Evolutionary conservation across 2,797 vertebrate genomes (phyloP).

Genomic region (Malurus leucopterus): DNA sequence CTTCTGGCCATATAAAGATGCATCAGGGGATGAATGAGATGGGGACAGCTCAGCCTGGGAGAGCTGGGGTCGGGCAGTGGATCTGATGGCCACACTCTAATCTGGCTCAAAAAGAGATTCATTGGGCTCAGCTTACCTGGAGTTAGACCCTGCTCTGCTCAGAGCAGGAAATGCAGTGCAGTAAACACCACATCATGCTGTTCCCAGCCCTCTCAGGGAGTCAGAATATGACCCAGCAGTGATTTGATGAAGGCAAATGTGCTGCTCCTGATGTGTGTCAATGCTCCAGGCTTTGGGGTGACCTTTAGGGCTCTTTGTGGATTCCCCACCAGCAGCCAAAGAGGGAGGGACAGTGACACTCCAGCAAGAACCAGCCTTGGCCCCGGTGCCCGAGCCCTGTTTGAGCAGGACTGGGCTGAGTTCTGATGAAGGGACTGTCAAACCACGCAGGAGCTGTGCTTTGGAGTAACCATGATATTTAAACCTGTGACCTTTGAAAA

Average conservation of each 20-base stretch:
- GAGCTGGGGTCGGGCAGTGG: accelerated
- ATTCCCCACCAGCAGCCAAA: background rate
- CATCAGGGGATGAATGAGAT: background rate
- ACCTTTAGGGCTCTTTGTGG: background rate
- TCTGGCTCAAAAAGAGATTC: background rate
- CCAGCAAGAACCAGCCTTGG: background rate
- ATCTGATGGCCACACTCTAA: background rate
- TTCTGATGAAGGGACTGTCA: background rate
- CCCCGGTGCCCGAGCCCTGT: background rate
- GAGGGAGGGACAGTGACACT: background rate
- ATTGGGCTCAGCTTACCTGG: background rate
- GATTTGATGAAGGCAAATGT: background rate
- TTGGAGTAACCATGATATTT: conserved; percentile 22
- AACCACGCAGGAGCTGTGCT: background rate
- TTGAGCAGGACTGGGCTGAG: background rate
- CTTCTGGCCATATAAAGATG: background rate
- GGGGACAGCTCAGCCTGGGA: background rate
- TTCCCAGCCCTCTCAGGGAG: background rate
- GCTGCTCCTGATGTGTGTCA: background rate
- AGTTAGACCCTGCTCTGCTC: background rate
- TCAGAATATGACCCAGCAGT: background rate
- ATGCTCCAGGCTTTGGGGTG: background rate
- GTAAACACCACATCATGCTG: too few species aligned
- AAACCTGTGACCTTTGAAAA: conserved; percentile 37
- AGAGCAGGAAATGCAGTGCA: background rate